Percentiles rank a stretch among this genome's conserved stretches.
Evolutionary conservation across 2,113 vertebrate genomes (phyloP).

Genomic region (Tenebrosternarchus preto): DNA sequence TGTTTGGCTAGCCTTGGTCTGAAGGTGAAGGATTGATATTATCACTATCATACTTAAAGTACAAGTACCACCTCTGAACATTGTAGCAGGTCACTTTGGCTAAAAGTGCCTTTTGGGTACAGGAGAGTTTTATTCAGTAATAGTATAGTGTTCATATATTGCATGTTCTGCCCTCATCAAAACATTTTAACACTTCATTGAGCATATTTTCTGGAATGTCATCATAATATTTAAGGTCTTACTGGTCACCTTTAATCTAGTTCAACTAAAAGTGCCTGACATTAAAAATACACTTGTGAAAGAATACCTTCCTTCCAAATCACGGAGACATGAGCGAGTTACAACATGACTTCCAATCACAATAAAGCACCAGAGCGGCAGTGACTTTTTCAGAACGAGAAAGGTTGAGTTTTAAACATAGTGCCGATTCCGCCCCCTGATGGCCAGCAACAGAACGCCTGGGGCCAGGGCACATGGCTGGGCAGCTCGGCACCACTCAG

Average conservation of each 20-base stretch:
- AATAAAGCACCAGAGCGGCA: conserved; percentile 12
- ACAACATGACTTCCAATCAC: neutral
- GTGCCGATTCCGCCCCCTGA: conserved; percentile 22
- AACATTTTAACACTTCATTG: too few species aligned
- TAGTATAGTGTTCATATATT: too few species aligned
- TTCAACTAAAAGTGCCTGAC: too few species aligned
- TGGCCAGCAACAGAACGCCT: conserved; percentile 10
- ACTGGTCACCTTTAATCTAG: too few species aligned
- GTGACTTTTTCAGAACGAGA: conserved; percentile 27
- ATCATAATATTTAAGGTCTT: too few species aligned
- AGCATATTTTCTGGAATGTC: too few species aligned
- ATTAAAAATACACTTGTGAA: neutral
- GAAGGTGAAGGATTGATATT: neutral
- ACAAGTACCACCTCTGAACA: too few species aligned
- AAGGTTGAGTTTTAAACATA: conserved; percentile 37
- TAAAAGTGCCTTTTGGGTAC: too few species aligned
- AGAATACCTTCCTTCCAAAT: neutral
- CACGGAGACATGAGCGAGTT: neutral
- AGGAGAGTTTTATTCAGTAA: too few species aligned
- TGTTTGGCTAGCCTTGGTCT: neutral
- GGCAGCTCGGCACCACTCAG: conserved; percentile 19
- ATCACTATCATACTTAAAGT: too few species aligned
- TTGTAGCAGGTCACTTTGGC: too few species aligned
- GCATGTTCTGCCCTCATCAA: too few species aligned
- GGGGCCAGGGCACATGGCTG: conserved; percentile 26